A percentile compares a stretch with the other conserved stretches of the same genome.
Conservation (phyloP, 2,797 vertebrate species). For the Urocyon cinereoargenteus region DNA sequence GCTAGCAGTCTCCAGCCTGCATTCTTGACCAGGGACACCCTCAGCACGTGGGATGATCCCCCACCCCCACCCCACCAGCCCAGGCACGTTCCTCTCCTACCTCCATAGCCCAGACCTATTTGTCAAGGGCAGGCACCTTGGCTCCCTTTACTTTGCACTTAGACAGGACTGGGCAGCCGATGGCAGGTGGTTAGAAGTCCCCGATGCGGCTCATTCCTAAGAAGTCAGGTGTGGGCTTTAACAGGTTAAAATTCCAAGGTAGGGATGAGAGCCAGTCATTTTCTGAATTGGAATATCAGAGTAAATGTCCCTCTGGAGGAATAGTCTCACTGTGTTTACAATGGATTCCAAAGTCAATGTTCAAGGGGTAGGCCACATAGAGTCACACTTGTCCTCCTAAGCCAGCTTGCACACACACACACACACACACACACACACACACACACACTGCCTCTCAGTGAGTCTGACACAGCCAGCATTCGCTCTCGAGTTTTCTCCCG, state of each 20-base stretch:
- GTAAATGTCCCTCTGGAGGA: background rate
- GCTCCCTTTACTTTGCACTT: background rate
- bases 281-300: background rate
- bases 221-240: background rate
- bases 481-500: background rate
- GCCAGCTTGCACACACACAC: background rate
- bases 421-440: no score
- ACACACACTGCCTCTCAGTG: accelerated
- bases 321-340: background rate
- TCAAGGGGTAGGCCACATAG: background rate
- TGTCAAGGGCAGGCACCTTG: background rate
- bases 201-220: background rate
- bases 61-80: no score
- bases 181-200: background rate
- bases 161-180: background rate
- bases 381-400: background rate
- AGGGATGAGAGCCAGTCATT: background rate
- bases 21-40: background rate
- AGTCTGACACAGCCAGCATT: no score
- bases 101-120: background rate
- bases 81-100: background rate
- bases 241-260: background rate
- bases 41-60: background rate
- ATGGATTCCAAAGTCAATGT: background rate
- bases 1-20: background rate